Conservation (phyloP, 2,888 invertebrate genomes). For the Pheosia tremula region DNA sequence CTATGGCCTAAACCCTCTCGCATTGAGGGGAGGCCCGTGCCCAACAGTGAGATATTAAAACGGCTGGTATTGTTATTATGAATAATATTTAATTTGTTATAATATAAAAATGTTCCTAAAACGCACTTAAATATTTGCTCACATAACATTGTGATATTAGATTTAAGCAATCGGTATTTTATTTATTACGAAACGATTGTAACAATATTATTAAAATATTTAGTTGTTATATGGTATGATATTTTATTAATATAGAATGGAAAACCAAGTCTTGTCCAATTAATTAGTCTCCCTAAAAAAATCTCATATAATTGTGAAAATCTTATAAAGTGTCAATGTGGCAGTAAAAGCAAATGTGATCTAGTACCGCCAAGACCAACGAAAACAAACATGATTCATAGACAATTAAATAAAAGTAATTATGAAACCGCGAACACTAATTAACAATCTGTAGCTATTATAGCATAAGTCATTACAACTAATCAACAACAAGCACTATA, state of each 20-base stretch:
- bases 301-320: no score
- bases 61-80: no score
- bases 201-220: background rate
- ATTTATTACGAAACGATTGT: background rate
- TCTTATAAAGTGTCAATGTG: no score
- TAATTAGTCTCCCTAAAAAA: no score
- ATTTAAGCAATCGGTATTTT: constrained; percentile 12
- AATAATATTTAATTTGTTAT: background rate
- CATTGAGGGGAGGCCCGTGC: no score
- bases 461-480: background rate
- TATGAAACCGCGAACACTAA: background rate
- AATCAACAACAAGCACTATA: background rate
- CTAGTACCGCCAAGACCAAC: no score
- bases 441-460: background rate
- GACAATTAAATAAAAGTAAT: background rate
- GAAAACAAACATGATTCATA: no score
- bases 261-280: background rate
- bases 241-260: background rate
- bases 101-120: background rate
- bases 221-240: background rate
- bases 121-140: constrained; percentile 12
- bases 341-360: no score
- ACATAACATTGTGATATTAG: constrained; percentile 31
- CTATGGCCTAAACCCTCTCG: no score
- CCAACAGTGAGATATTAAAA: no score